Percentiles rank a stretch among this genome's conserved stretches.
Evolutionary conservation across 2,888 invertebrate genomes (phyloP).

Genomic region (Cremastobaeus sp.): DNA sequence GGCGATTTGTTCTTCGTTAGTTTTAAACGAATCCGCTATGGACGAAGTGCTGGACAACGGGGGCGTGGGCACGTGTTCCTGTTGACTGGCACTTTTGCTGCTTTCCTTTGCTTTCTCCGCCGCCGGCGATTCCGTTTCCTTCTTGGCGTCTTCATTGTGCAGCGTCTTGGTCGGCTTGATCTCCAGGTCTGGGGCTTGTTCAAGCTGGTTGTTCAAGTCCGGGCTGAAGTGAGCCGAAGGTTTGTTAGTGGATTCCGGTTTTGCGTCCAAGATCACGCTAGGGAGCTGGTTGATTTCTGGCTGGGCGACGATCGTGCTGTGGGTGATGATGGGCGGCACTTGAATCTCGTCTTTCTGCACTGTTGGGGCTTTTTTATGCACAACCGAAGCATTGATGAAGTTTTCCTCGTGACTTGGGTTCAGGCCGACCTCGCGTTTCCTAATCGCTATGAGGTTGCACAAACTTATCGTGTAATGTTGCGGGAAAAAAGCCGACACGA

Average conservation of each 20-base stretch:
- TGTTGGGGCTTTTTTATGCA: constrained; percentile 15
- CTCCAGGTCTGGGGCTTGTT: constrained; percentile 71
- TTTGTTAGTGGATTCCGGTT: neutral
- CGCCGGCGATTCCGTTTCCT: constrained; percentile 64
- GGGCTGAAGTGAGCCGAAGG: neutral
- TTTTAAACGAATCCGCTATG: constrained; percentile 58
- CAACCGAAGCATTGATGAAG: constrained; percentile 14
- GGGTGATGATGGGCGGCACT: neutral
- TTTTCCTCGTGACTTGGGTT: constrained; percentile 80
- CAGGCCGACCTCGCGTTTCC: constrained; percentile 83
- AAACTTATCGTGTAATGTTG: constrained; percentile 87
- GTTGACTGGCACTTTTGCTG: constrained; percentile 63
- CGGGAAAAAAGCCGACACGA: constrained; percentile 82
- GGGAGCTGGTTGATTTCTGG: constrained; percentile 5
- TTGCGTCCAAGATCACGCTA: neutral
- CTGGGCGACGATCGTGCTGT: neutral
- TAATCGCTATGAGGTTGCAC: constrained; percentile 86
- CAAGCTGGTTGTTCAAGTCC: constrained; percentile 58
- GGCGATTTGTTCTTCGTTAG: constrained; percentile 61
- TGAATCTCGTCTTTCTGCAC: constrained; percentile 19
- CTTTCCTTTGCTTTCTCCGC: constrained; percentile 63
- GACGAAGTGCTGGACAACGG: constrained; percentile 17
- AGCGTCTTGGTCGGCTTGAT: constrained; percentile 72
- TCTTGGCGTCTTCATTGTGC: constrained; percentile 65
- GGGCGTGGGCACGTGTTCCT: constrained; percentile 65